phyloP scores from a whole-genome alignment of 2,797 vertebrate species.

The Dallia pectoralis region DNA sequence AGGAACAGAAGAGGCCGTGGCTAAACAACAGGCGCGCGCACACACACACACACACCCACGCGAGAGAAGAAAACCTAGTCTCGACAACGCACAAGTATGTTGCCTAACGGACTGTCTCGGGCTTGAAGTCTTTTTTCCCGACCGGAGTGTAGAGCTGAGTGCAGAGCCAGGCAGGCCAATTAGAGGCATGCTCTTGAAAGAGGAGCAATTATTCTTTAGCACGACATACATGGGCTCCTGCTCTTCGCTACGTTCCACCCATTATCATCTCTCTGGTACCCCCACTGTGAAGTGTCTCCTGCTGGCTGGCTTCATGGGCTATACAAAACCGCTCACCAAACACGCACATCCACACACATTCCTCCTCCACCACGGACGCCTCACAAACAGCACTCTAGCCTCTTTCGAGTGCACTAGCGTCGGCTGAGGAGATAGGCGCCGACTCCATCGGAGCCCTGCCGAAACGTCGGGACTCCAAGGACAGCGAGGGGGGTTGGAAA shows the following conservation, averaged over 20 bases:
- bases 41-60: not conserved
- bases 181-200: constrained; percentile 78
- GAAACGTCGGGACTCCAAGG: not conserved
- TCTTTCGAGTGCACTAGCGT: not conserved
- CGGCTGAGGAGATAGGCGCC: not conserved
- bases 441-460: not conserved
- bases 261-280: constrained; percentile 77
- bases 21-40: not conserved
- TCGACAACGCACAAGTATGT: not conserved
- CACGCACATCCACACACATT: constrained; percentile 67
- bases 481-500: not conserved
- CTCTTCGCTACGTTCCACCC: constrained; percentile 61
- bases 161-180: constrained; percentile 72
- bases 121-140: not conserved
- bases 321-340: not conserved
- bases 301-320: constrained; percentile 42
- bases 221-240: constrained; percentile 73
- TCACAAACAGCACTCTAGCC: not conserved
- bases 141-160: not conserved
- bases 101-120: not conserved
- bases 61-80: not conserved
- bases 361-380: constrained; percentile 17
- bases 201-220: constrained; percentile 80
- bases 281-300: constrained; percentile 60
- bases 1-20: not conserved